phyloP scores from a whole-genome alignment of 2,797 vertebrate species.

The Lepidocolaptes lacrymiger region DNA sequence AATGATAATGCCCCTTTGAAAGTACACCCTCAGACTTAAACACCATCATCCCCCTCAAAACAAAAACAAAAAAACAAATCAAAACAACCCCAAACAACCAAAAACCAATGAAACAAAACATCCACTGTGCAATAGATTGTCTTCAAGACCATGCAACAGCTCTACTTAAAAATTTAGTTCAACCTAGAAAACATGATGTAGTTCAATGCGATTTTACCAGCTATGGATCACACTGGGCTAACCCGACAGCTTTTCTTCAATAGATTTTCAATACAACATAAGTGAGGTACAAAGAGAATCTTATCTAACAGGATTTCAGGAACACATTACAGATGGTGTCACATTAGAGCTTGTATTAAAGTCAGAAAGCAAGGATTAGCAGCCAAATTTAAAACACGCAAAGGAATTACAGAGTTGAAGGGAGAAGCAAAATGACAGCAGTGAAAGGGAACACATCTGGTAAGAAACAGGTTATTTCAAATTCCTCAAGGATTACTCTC shows the following conservation, averaged over 20 bases:
- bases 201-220: background rate
- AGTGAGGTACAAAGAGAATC: background rate
- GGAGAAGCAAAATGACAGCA: background rate
- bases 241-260: background rate
- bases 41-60: background rate
- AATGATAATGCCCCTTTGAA: background rate
- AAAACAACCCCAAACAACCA: background rate
- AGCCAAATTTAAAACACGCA: background rate
- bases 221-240: background rate
- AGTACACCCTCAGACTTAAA: background rate
- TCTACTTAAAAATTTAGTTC: background rate
- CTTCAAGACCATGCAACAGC: background rate
- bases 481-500: background rate
- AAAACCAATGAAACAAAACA: background rate
- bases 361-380: conserved; percentile 5
- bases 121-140: background rate
- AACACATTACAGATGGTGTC: background rate
- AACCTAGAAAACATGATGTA: background rate
- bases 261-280: conserved; percentile 29
- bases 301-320: conserved; percentile 21
- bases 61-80: background rate
- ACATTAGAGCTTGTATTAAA: background rate
- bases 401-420: background rate
- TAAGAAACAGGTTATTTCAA: background rate
- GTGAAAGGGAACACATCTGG: background rate